Evolutionary conservation across 2,113 vertebrate genomes (phyloP).

Genomic region (Bombycilla garrulus): DNA sequence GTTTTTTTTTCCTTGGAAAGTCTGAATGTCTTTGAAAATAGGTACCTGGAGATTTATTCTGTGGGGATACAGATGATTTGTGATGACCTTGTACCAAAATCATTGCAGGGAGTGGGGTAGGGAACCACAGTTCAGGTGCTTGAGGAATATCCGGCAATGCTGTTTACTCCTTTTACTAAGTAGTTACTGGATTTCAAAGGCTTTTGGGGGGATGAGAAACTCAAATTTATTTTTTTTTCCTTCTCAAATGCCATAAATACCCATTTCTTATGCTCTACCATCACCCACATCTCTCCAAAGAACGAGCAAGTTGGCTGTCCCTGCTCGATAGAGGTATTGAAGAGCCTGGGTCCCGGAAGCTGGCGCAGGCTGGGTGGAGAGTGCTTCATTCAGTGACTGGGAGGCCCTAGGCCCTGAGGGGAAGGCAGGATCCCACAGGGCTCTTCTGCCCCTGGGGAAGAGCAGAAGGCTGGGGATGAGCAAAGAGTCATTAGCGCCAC

Average conservation of each 20-base stretch:
- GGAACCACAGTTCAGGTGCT: neutral
- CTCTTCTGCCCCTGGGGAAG: neutral
- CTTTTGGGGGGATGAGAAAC: neutral
- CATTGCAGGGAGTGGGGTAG: no score
- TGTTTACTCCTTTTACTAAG: neutral
- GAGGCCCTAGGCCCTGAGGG: neutral
- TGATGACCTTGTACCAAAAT: rapidly evolving
- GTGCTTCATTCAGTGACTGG: neutral
- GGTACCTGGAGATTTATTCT: neutral
- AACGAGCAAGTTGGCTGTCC: neutral
- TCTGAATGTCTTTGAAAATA: neutral
- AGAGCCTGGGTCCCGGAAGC: neutral
- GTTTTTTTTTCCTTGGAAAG: neutral
- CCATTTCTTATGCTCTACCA: neutral
- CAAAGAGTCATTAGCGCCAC: neutral
- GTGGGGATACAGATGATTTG: neutral
- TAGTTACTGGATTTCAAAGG: neutral
- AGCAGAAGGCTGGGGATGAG: neutral
- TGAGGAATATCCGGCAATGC: neutral
- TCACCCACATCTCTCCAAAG: neutral
- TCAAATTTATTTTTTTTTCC: neutral
- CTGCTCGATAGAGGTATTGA: neutral
- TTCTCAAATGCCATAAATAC: neutral
- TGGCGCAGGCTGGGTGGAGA: neutral
- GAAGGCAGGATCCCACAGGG: neutral